phyloP scores from a whole-genome alignment of 2,888 invertebrate species.

The Eudasyphora cyanicolor region DNA sequence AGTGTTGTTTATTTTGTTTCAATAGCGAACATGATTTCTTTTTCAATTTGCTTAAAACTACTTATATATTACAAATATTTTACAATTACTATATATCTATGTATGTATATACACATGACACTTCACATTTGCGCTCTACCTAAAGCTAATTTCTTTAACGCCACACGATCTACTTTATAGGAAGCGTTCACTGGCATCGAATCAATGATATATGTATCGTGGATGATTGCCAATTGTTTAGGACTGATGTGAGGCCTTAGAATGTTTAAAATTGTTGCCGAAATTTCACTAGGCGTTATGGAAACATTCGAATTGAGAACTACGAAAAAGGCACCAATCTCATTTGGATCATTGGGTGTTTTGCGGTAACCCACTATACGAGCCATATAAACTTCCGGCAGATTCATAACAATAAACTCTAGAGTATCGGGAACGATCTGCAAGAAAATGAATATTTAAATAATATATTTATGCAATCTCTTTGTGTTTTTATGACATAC shows the following conservation, averaged over 20 bases:
- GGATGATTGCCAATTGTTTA: slow-evolving; percentile 44
- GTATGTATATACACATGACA: too few relatives aligned
- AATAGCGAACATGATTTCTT: too few relatives aligned
- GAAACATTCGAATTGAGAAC: slow-evolving; percentile 4
- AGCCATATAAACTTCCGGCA: slow-evolving; percentile 45
- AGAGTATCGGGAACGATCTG: slow-evolving; percentile 55
- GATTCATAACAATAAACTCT: slow-evolving; percentile 42
- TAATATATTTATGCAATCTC: too few relatives aligned
- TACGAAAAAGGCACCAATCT: slow-evolving; percentile 58
- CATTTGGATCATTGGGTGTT: not conserved
- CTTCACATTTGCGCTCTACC: not conserved
- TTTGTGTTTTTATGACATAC: too few relatives aligned
- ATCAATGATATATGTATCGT: not conserved
- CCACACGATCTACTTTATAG: slow-evolving; percentile 54
- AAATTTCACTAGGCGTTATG: slow-evolving; percentile 5
- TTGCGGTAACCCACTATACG: slow-evolving; percentile 47
- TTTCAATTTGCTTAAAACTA: not conserved
- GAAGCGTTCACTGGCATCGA: slow-evolving; percentile 50
- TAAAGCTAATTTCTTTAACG: slow-evolving; percentile 35
- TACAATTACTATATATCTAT: not conserved
- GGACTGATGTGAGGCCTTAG: slow-evolving; percentile 1
- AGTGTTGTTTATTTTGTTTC: too few relatives aligned
- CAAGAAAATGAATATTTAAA: not conserved
- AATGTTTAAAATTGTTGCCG: not conserved
- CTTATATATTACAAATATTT: not conserved